phyloP scores from a whole-genome alignment of 2,797 vertebrate genomes.

The Tragelaphus oryx region DNA sequence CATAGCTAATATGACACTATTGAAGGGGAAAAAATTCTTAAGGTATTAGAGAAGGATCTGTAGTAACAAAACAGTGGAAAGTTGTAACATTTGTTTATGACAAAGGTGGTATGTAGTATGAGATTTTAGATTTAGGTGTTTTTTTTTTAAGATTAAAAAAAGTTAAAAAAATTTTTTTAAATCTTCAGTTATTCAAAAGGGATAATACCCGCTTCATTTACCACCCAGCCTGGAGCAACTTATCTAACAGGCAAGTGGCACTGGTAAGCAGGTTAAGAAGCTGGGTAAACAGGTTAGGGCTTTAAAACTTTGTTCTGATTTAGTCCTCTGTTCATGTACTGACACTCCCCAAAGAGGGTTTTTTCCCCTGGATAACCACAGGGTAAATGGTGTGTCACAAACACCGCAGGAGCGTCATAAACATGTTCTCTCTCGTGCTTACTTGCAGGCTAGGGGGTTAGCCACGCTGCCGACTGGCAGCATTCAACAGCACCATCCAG shows the following conservation, averaged over 20 bases:
- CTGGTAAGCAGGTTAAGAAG: not conserved
- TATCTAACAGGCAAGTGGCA: not conserved
- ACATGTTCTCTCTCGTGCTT: not conserved
- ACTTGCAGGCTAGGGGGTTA: not conserved
- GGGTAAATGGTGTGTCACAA: not conserved
- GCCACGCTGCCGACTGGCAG: not conserved
- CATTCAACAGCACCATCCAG: not conserved
- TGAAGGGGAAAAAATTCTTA: not conserved
- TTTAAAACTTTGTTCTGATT: not conserved
- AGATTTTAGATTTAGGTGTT: not conserved
- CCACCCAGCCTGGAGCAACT: not conserved
- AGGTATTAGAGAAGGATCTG: not conserved
- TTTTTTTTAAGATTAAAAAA: not conserved
- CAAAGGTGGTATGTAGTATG: not conserved
- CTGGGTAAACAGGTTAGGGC: not conserved
- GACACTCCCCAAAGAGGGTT: not conserved
- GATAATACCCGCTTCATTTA: not conserved
- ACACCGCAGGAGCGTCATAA: not conserved
- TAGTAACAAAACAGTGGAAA: not conserved
- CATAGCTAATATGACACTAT: not conserved
- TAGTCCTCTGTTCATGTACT: not conserved
- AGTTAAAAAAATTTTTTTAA: not conserved
- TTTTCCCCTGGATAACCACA: not conserved
- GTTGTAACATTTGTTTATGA: not conserved
- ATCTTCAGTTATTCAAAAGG: not conserved